phyloP scores from a whole-genome alignment of 2,113 vertebrate species.

The Sylvietta virens region DNA sequence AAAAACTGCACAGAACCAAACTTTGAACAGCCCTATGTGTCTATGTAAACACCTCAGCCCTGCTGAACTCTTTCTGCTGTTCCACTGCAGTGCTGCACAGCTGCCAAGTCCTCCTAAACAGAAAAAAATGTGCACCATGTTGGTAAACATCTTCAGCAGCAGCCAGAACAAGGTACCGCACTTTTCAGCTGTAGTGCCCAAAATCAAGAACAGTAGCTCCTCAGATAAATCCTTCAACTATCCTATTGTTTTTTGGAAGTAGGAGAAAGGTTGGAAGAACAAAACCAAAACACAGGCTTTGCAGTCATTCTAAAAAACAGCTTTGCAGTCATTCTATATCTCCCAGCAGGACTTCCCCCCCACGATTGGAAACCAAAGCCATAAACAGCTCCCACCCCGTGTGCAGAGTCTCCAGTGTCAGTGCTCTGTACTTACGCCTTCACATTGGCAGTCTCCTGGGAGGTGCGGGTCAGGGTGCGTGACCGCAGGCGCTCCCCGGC shows the following conservation, averaged over 20 bases:
- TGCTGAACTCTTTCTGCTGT: neutral
- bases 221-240: neutral
- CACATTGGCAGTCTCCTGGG: conserved; percentile 94
- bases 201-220: neutral
- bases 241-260: neutral
- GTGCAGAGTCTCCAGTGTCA: accelerated
- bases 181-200: neutral
- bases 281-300: neutral
- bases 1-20: neutral
- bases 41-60: neutral
- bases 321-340: neutral
- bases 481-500: conserved; percentile 92
- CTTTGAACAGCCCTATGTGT: neutral
- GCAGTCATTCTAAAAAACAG: neutral
- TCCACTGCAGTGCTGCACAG: neutral
- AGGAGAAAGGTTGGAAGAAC: neutral
- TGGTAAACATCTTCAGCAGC: neutral
- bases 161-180: neutral
- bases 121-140: neutral
- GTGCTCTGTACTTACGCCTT: conserved; percentile 85
- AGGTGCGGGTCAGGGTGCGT: conserved; percentile 89
- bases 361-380: accelerated
- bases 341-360: neutral
- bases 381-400: accelerated
- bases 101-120: conserved; percentile 1